Percentiles rank a stretch among this genome's conserved stretches.
Conservation (phyloP, 1,140 invertebrate genomes). For the Ephestia elutella region DNA sequence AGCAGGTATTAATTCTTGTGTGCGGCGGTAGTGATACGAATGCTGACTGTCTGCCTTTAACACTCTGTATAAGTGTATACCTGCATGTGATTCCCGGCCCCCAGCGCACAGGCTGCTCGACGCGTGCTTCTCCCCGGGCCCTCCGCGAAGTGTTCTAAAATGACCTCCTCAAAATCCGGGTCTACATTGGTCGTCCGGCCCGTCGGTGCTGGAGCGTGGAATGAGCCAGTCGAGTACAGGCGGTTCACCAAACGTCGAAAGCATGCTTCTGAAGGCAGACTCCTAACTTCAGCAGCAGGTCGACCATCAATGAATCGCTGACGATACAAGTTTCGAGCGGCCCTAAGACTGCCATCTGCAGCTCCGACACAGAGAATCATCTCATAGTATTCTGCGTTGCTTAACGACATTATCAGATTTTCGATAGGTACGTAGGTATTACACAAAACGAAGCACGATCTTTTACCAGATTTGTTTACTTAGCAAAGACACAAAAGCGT, state of each 20-base stretch:
- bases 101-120: not conserved
- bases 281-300: conserved; percentile 9
- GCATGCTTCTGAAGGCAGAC: too few relatives aligned
- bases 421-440: too few relatives aligned
- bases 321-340: conserved; percentile 10
- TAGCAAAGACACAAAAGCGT: too few relatives aligned
- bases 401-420: not conserved
- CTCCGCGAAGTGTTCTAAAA: conserved; percentile 11
- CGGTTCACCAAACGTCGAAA: too few relatives aligned
- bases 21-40: not conserved
- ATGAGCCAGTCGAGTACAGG: conserved; percentile 12
- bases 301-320: conserved; percentile 14
- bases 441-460: too few relatives aligned
- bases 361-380: too few relatives aligned
- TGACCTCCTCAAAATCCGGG: not conserved
- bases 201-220: not conserved
- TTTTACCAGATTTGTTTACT: too few relatives aligned
- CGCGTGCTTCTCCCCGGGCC: conserved; percentile 6
- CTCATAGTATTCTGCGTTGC: not conserved
- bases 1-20: not conserved
- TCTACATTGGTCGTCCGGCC: not conserved
- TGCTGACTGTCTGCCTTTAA: not conserved
- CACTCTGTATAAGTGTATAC: not conserved
- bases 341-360: not conserved
- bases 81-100: not conserved